Evolutionary conservation across 2,113 vertebrate species (phyloP), one percentile per base, ranked within the genome.

Genomic region (Rhynchomys soricoides): DNA sequence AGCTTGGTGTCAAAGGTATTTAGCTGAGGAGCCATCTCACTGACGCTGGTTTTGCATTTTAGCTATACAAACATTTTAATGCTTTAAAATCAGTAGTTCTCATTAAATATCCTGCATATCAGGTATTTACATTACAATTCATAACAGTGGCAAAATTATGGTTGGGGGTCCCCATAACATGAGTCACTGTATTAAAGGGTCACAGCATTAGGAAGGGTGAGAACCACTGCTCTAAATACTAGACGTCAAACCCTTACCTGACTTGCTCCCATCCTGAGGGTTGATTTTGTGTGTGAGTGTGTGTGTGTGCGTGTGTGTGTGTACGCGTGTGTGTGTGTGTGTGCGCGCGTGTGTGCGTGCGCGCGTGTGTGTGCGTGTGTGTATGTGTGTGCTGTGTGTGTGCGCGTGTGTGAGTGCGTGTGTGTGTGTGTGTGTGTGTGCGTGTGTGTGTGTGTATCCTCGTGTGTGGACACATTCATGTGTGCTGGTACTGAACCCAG

Each of bases 331-430:
- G n/a, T n/a, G n/a, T n/a, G n/a, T n/a, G n/a, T n/a, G n/a, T n/a
- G n/a, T n/a, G n/a, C n/a, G n/a, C 59, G 5, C 71, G 24, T 16
- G 31, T 2, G 4, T 10, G 11, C 16, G 45, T 34, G 43, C 15
- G 31, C 22, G 77, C 8, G 3, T 9, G 16, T 78, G 6, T 31
- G 26, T 17, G 5, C 13, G 73, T 45, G 3, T 26, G 10, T 43
- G 11, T 5, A 24, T 22, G 43, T 10, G 10, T 29, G 1, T 5
- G 3, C n/a, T n/a, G 16, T 79, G 16, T n/a, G n/a, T n/a, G n/a
- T n/a, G n/a, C n/a, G n/a, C n/a, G n/a, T n/a, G n/a, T n/a, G n/a
- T n/a, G n/a, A n/a, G n/a, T n/a, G n/a, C n/a, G 37, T 31, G 45
- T 34, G 43, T 26, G 31, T 37, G 77, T 16, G 3, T 9, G 16